Base-by-base conservation (phyloP, 2,797 vertebrate species). In the Varecia variegata region DNA sequence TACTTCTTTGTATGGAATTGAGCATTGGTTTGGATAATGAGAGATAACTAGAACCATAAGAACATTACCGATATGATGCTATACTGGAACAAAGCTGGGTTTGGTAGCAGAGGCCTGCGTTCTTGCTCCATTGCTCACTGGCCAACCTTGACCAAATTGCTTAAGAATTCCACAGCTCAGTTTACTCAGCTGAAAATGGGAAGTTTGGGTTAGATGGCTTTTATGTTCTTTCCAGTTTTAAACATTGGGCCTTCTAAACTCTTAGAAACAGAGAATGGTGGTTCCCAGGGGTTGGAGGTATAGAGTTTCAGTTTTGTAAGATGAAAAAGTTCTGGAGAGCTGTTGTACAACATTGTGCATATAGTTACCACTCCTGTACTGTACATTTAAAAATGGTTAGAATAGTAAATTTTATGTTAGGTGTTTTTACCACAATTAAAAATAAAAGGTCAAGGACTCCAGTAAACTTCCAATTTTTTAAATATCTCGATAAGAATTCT, bases 241-340 rank as follows among this genome's bases (percentile, higher is more conserved):
- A 85, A 96, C 83, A 47, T 45, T 11, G 84, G n/a, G 12, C 7
- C 52, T 38, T 40, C 30, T 79, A 67, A 87, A 86, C 32, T 80
- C 18, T 79, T 45, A 58, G 90, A 93, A 94, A 96, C 3, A 47
- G 30, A 92, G 21, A 25, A 54, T 45, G 18, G 76, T 54, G 60
- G 54, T 58, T 90, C 9, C 14, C 5, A 14, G 60, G 54, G 20
- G 18, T 6, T 60, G 20, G n/a, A 23, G 13, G 38, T 50, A 52
- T 7, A 25, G 38, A 87, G 77, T 88, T 93, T 92, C 35, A 93
- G 40, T 50, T 90, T 95, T 93, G 43, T 38, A 95, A 3, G 38
- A 23, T 77, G 54, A 74, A 91, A 71, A 88, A 32, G 15, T 81
- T 71, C 32, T 85, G 70, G 45, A 56, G 23, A 20, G 32, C 18